Evolutionary conservation across 2,113 vertebrate genomes (phyloP), one percentile per base, ranked within the genome.

Genomic region (Pluvianellus socialis): DNA sequence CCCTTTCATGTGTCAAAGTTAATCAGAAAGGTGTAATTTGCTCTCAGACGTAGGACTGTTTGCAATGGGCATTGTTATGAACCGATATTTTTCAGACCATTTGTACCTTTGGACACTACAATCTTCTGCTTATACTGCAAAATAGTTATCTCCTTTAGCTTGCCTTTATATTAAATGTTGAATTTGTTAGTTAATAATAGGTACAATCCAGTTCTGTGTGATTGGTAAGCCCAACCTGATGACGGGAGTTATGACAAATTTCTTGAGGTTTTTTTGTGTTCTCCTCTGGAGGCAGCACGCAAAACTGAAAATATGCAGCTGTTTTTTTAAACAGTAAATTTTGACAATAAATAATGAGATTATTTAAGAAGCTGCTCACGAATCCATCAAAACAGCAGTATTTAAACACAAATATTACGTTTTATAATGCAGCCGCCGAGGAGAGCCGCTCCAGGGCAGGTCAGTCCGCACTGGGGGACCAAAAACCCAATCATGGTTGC

Each of bases 311-410:
- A 33, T 28, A 45, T 4, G 28, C 38, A 73, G 63, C 55, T 88
- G 42, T 13, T 77, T 83, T 88, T 83, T 45, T 91, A 66, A 92
- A 47, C 55, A 38, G 38, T 38, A 38, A 38, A 38, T 38, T 94
- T 50, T 71, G 83, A 49, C 63, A 84, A 47, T 74, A 94, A 92
- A 70, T 90, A 92, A 93, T 52, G 33, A 23, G 30, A 70, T 70
- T 72, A 49, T 21, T 87, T 72, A 47, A 50, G 67, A 42, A 95
- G 49, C 44, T 86, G 23, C 40, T 88, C 40, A 53, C 27, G 35
- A 72, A 90, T 86, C 58, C 62, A 76, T 94, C 71, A 86, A 76
- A 74, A 88, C 88, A 80, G 5, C 86, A 88, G 76, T 93, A 92
- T 62, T 92, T 72, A 90, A 65, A 65, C 88, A 85, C 4, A 94